Conservation (phyloP, 2,888 invertebrate genomes). For the Chydorus sphaericus region DNA sequence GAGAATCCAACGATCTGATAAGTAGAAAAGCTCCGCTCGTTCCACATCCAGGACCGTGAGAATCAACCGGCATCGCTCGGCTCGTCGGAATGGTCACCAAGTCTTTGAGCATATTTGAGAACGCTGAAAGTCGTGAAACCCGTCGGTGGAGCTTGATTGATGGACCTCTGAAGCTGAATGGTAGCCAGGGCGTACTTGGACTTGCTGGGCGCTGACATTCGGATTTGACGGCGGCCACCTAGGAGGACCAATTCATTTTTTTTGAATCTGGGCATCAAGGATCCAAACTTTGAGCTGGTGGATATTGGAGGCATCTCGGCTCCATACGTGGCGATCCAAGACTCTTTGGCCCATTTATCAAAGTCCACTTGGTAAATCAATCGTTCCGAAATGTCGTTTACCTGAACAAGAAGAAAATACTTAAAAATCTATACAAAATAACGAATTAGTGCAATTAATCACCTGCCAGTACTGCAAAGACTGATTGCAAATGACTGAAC, state of each 20-base stretch:
- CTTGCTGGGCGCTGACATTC: slow-evolving; percentile 40
- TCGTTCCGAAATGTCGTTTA: slow-evolving; percentile 36
- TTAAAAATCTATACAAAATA: no score
- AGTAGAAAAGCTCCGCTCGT: slow-evolving; percentile 43
- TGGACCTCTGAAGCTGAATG: slow-evolving; percentile 18
- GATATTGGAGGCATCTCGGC: slow-evolving; percentile 27
- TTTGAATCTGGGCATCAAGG: slow-evolving; percentile 58
- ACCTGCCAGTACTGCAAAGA: slow-evolving; percentile 11
- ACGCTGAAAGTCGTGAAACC: slow-evolving; percentile 28
- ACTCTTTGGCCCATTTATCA: slow-evolving; percentile 52
- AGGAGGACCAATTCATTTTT: slow-evolving; percentile 50
- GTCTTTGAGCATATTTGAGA: slow-evolving; percentile 32
- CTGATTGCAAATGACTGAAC: slow-evolving; percentile 7
- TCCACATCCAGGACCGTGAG: no score
- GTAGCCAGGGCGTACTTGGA: slow-evolving; percentile 51
- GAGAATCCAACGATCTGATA: slow-evolving; percentile 32
- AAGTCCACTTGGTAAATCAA: slow-evolving; percentile 60
- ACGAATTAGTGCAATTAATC: neutral
- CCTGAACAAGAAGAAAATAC: neutral
- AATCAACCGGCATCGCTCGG: slow-evolving; percentile 36
- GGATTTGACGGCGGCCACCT: slow-evolving; percentile 48
- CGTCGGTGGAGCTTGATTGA: slow-evolving; percentile 28
- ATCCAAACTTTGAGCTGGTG: slow-evolving; percentile 53
- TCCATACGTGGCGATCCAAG: slow-evolving; percentile 51
- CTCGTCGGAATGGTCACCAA: slow-evolving; percentile 34